phyloP scores from a whole-genome alignment of 23 tunicate species.

The Oikopleura vanhoeffeni region DNA sequence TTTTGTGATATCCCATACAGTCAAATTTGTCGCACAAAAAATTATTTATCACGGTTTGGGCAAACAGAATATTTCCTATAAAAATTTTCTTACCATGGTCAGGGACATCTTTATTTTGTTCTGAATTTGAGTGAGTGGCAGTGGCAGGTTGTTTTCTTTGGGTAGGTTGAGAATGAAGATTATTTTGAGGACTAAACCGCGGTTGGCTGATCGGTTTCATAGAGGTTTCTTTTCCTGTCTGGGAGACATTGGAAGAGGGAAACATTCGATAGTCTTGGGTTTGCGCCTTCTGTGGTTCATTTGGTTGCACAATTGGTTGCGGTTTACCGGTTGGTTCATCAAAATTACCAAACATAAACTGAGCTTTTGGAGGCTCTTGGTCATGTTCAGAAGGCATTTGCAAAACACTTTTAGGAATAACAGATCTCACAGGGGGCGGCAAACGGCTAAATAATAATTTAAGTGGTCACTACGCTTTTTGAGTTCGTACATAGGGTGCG shows the following conservation, averaged over 20 bases:
- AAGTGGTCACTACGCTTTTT: no score
- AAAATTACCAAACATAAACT: background rate
- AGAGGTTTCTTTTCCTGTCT: background rate
- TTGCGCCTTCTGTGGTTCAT: no score
- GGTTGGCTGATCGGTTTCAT: no score
- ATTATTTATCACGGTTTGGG: no score
- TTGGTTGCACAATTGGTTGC: no score
- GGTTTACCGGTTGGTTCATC: no score
- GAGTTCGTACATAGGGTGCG: no score
- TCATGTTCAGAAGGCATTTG: background rate
- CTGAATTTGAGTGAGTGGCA: background rate
- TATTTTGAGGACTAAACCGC: background rate
- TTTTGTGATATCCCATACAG: no score
- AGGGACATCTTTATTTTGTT: background rate
- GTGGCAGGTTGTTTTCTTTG: slow-evolving; percentile 4
- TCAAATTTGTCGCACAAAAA: no score
- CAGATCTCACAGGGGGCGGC: background rate
- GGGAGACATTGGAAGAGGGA: background rate
- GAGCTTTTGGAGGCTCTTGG: background rate
- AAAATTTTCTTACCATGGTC: background rate
- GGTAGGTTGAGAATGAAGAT: background rate
- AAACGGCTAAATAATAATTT: background rate
- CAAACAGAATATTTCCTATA: no score
- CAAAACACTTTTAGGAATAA: background rate
- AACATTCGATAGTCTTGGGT: background rate